Base-by-base conservation (phyloP, 2,888 invertebrate species). In the Eudasyphora cyanicolor region DNA sequence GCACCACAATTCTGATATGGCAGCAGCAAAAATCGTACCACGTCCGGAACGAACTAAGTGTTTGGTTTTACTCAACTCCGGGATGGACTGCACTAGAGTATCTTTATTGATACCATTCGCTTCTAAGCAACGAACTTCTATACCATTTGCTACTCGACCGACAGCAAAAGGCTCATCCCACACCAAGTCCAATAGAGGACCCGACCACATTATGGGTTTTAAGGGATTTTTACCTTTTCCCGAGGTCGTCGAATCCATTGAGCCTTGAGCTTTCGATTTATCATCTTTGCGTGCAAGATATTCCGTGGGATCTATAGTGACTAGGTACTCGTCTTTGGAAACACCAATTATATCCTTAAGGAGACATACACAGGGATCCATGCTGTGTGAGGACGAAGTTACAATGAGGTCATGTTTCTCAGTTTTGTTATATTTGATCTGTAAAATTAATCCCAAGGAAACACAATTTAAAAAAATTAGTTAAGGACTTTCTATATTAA, bases 101-200 rank as follows among this genome's bases (percentile, higher is more conserved):
- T 92, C 92, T 85, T 91, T 92, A 71, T 88, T 89, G 84, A 95
- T 94, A 49, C 96, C 92, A 71, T 95, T 94, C 0, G 97, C 97
- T 86, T 97, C 96, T 76, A 98, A 94, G 3, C 98, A 96, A 85
- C 97, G 95, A 5, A 99, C 94, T 92, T 98, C 97, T 38, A 98
- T 94, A 86, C 95, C 94, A 88, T 96, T 97, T 70, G 96, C 94
- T 69, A 98, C 93, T 67, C 99, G 93, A 5, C 97, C 98, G 78
- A 99, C 93, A 21, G 98, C 93, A 92, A 97, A 99, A 0, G 99
- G 99, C 88, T 97, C 96, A 92, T 99, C 98, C 95, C 98, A 98
- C 32, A 96, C 98, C 64, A 92, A 86, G 71, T 88, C 89, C 24
- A 90, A 84, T 2, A 92, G 82, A 0, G 91, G 88, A 75, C 90